Conservation (phyloP, 2,888 invertebrate genomes). For the Reticulitermes lucifugus region DNA sequence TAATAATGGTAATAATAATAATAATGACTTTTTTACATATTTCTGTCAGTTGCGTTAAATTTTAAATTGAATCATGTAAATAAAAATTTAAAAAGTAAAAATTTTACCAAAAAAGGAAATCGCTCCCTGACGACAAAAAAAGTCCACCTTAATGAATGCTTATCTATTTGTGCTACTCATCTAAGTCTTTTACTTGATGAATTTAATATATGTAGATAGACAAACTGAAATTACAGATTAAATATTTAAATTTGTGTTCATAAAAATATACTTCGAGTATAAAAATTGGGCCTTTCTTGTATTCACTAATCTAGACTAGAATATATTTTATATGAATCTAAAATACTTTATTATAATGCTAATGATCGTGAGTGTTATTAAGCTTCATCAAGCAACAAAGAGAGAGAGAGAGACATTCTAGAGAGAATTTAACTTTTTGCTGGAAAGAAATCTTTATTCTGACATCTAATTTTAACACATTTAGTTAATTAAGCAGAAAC, state of each 20-base stretch:
- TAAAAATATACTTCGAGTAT: slow-evolving; percentile 41
- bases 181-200: not conserved
- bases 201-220: not conserved
- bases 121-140: not conserved
- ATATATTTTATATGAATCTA: not conserved
- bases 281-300: slow-evolving; percentile 35
- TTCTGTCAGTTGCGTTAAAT: too few species aligned
- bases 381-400: slow-evolving; percentile 45
- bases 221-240: not conserved
- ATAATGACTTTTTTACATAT: not conserved
- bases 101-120: too few species aligned
- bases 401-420: slow-evolving; percentile 38
- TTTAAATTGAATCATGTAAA: too few species aligned
- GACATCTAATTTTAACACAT: slow-evolving; percentile 24
- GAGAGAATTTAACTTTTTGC: not conserved
- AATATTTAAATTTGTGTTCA: slow-evolving; percentile 21
- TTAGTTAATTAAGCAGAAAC: not conserved
- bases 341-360: not conserved
- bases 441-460: not conserved
- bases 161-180: not conserved
- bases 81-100: too few species aligned
- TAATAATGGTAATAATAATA: not conserved
- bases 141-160: not conserved
- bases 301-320: slow-evolving; percentile 16
- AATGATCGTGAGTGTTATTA: slow-evolving; percentile 2